Conservation (phyloP, 2,888 invertebrate genomes). For the Graphium colonna region DNA sequence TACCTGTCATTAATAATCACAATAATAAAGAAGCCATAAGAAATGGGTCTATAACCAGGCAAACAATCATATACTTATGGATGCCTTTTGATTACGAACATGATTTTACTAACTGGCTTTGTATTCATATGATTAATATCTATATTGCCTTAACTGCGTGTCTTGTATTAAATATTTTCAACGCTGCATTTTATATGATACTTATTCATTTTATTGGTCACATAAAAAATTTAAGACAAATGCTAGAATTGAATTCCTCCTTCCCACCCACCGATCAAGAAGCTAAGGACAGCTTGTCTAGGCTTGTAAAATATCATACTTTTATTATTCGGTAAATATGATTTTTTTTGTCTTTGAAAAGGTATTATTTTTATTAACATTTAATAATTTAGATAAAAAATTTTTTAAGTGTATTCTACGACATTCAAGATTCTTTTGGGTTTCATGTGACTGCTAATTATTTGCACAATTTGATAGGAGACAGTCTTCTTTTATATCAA, state of each 20-base stretch:
- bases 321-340: conserved; percentile 27
- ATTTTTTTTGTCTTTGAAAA: background rate
- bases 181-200: conserved; percentile 33
- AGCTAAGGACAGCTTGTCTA: conserved; percentile 31
- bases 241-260: conserved; percentile 30
- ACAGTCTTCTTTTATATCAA: conserved; percentile 43
- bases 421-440: conserved; percentile 42
- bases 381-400: background rate
- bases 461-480: conserved; percentile 42
- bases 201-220: conserved; percentile 44
- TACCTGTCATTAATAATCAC: conserved; percentile 35
- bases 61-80: conserved; percentile 41
- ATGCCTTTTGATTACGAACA: conserved; percentile 45
- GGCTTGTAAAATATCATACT: conserved; percentile 38
- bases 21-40: conserved; percentile 32
- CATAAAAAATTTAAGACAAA: conserved; percentile 39
- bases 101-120: conserved; percentile 35
- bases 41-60: conserved; percentile 36
- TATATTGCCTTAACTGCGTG: conserved; percentile 23
- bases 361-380: background rate
- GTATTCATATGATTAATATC: conserved; percentile 31
- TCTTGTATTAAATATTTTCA: conserved; percentile 6
- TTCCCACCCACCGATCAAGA: conserved; percentile 30
- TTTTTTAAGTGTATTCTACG: conserved; percentile 35
- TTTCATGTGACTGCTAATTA: conserved; percentile 40